phyloP scores from a whole-genome alignment of 2,888 invertebrate genomes.

The Hecatera dysodea region DNA sequence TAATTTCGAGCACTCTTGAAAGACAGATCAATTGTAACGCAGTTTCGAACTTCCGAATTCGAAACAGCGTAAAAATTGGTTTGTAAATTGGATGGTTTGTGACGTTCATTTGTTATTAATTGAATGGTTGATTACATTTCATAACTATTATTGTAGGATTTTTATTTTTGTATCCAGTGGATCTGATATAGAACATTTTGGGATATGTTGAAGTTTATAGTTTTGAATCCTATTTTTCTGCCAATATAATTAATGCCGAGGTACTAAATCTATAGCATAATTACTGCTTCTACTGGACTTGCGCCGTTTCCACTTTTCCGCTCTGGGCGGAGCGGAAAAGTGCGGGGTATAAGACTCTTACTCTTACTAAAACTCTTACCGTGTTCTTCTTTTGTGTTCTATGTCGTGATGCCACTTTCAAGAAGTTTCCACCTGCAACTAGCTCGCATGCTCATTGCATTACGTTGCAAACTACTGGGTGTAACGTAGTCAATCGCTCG shows the following conservation, averaged over 20 bases:
- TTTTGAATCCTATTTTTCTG: neutral
- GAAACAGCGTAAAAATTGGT: constrained; percentile 10
- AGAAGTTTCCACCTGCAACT: too few species aligned
- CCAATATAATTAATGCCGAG: neutral
- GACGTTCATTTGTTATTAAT: constrained; percentile 4
- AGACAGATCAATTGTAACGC: too few species aligned
- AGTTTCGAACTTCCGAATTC: too few species aligned
- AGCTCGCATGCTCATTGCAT: too few species aligned
- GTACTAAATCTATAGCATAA: neutral
- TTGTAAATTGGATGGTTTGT: constrained; percentile 4
- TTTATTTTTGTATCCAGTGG: neutral
- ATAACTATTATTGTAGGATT: neutral
- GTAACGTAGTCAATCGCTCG: too few species aligned
- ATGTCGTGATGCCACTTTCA: too few species aligned
- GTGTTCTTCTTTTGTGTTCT: too few species aligned
- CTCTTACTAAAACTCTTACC: too few species aligned
- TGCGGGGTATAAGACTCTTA: too few species aligned
- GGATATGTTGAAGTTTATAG: neutral
- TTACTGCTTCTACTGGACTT: neutral
- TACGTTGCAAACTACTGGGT: too few species aligned
- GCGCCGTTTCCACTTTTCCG: too few species aligned
- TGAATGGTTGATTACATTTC: neutral
- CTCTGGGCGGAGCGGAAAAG: too few species aligned
- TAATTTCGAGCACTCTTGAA: constrained; percentile 6
- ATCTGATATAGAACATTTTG: neutral